Percentiles rank a stretch among this genome's conserved stretches.
These are phyloP conservation scores for Aphis craccivora DNA, from an alignment of 1,140 invertebrate genomes.

Conservation along the genomic window DNA sequence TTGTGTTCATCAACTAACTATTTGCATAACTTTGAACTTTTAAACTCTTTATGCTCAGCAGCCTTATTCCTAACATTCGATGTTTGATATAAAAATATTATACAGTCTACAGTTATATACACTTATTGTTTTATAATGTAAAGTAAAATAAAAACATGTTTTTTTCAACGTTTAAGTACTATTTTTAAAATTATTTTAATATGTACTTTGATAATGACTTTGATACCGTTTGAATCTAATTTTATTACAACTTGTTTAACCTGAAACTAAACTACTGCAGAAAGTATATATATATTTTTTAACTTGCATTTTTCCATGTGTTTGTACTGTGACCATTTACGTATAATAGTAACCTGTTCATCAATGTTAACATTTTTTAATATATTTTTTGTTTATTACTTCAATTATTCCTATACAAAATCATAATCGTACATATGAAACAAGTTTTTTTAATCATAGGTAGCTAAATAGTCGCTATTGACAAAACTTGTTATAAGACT, in stretches of 20 bases:
- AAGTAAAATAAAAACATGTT: not conserved
- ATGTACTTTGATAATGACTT: not conserved
- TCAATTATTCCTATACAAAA: not conserved
- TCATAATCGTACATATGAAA: too few relatives aligned
- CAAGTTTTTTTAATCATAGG: too few relatives aligned
- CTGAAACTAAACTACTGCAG: not conserved
- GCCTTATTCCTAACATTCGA: too few relatives aligned
- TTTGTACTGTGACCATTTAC: not conserved
- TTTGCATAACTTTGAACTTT: too few relatives aligned
- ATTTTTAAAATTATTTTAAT: not conserved
- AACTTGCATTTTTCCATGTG: not conserved
- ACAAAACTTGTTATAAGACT: too few relatives aligned
- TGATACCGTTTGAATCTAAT: not conserved
- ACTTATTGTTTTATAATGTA: not conserved
- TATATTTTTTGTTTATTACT: not conserved
- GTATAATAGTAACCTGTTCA: not conserved
- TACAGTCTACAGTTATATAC: too few relatives aligned
- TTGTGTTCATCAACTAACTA: too few relatives aligned
- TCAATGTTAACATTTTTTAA: not conserved
- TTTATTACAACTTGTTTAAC: conserved; percentile 6
- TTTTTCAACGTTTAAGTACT: not conserved
- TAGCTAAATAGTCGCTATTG: too few relatives aligned
- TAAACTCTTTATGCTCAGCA: too few relatives aligned
- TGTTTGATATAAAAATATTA: too few relatives aligned
- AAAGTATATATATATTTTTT: not conserved